These are phyloP conservation scores for Nudaria mundana DNA, from an alignment of 2,888 invertebrate genomes.

Conservation along the genomic window DNA sequence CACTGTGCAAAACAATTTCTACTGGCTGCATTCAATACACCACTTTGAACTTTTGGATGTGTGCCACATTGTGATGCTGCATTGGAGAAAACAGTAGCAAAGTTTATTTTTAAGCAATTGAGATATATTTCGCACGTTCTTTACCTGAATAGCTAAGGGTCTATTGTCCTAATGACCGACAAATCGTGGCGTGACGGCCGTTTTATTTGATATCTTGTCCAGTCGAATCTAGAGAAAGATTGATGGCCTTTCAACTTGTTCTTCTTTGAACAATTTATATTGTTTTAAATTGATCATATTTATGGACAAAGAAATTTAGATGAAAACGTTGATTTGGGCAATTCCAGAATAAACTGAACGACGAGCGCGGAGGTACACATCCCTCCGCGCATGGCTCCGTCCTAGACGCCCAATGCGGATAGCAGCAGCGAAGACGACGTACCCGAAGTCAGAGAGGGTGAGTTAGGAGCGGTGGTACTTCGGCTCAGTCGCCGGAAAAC, in stretches of 20 bases:
- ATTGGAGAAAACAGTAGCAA: conserved; percentile 53
- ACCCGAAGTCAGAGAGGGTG: no score
- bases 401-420: no score
- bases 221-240: conserved; percentile 20
- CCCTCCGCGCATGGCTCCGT: no score
- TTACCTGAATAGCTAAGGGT: conserved; percentile 27
- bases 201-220: conserved; percentile 37
- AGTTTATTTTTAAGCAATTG: conserved; percentile 42
- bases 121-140: conserved; percentile 31
- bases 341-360: no score
- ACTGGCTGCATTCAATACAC: conserved; percentile 39
- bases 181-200: conserved; percentile 43
- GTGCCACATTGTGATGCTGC: conserved; percentile 34
- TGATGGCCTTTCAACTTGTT: conserved; percentile 18
- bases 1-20: conserved; percentile 52
- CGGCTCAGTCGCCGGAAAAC: no score
- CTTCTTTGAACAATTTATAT: conserved; percentile 20
- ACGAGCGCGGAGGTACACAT: no score
- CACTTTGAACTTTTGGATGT: conserved; percentile 42
- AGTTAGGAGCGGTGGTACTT: no score
- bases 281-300: no score
- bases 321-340: no score
- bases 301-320: no score
- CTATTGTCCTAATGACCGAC: conserved; percentile 42
- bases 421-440: no score